phyloP scores from a whole-genome alignment of 2,888 invertebrate species.

The Bimastos eiseni region DNA sequence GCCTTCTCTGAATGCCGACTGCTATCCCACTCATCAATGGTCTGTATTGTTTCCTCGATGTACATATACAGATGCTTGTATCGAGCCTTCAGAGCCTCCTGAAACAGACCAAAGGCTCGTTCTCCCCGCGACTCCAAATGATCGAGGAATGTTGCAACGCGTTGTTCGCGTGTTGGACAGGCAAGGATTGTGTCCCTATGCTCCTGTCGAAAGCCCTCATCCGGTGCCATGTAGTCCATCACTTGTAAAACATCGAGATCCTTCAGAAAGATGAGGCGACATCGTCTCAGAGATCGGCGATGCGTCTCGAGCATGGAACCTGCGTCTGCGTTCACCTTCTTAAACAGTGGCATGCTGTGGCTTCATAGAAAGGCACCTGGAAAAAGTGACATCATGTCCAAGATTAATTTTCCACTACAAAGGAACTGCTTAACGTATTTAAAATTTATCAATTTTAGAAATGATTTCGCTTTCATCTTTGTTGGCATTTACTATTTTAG shows the following conservation, averaged over 20 bases:
- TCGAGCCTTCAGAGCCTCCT: slow-evolving; percentile 39
- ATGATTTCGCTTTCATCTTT: neutral
- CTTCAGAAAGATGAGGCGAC: slow-evolving; percentile 41
- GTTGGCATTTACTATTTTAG: neutral
- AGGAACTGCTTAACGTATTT: neutral
- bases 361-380: neutral
- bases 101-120: slow-evolving; percentile 38
- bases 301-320: slow-evolving; percentile 26
- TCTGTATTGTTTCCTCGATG: slow-evolving; percentile 37
- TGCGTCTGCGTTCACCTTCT: neutral
- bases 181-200: slow-evolving; percentile 29
- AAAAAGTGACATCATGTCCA: neutral
- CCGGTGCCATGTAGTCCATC: slow-evolving; percentile 32
- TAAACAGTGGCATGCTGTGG: slow-evolving; percentile 22
- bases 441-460: neutral
- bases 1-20: slow-evolving; percentile 28
- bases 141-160: slow-evolving; percentile 40
- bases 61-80: slow-evolving; percentile 40
- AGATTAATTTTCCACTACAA: neutral
- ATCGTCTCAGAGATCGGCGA: slow-evolving; percentile 39
- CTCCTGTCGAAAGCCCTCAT: slow-evolving; percentile 35
- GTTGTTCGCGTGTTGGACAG: slow-evolving; percentile 35
- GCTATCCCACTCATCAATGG: slow-evolving; percentile 29
- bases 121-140: slow-evolving; percentile 40
- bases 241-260: slow-evolving; percentile 39